Conservation (phyloP, 2,113 vertebrate genomes). For the Solenodon paradoxus region DNA sequence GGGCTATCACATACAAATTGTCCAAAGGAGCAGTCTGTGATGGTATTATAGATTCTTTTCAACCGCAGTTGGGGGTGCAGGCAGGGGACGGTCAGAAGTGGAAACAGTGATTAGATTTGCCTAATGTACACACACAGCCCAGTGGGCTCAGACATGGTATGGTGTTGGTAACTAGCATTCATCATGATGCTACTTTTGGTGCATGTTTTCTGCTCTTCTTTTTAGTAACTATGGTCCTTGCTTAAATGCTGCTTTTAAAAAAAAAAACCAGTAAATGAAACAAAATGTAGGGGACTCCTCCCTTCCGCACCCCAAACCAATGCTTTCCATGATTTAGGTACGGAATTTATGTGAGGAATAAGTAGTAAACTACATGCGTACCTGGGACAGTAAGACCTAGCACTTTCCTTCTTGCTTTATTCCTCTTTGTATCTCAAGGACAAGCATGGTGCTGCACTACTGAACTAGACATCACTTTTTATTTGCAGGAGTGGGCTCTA, state of each 20-base stretch:
- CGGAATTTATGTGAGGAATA: too few species aligned
- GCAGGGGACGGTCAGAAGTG: rapidly evolving
- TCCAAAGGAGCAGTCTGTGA: background rate
- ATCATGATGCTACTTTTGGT: too few species aligned
- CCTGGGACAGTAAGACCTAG: background rate
- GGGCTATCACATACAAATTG: background rate
- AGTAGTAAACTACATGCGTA: background rate
- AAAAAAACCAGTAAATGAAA: background rate
- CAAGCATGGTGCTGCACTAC: background rate
- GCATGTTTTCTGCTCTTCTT: too few species aligned
- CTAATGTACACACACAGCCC: background rate
- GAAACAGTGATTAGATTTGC: background rate
- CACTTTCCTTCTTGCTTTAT: background rate
- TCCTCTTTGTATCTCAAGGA: background rate
- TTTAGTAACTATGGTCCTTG: too few species aligned
- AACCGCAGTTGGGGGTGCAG: background rate
- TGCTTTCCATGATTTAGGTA: background rate
- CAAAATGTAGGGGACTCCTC: background rate
- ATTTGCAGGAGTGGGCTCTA: background rate
- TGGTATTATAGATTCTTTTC: background rate
- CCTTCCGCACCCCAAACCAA: background rate
- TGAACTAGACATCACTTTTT: background rate
- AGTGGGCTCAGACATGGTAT: rapidly evolving
- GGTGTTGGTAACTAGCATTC: background rate
- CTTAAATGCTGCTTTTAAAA: background rate